Evolutionary conservation across 2,888 invertebrate genomes (phyloP).

Genomic region (Argyresthia albistria): DNA sequence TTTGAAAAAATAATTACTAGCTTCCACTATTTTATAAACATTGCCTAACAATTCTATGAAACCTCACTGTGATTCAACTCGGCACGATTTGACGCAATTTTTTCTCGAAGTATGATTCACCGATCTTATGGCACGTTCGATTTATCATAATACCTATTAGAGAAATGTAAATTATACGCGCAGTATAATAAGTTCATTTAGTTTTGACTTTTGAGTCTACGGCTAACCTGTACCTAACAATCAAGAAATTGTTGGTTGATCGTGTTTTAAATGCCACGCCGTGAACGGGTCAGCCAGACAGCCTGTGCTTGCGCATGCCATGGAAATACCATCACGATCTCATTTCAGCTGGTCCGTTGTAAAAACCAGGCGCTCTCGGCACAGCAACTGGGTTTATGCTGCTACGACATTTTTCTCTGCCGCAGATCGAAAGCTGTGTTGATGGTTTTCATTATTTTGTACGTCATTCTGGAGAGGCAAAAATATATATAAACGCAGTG

Average conservation of each 20-base stretch:
- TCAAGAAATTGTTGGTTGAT: conserved; percentile 7
- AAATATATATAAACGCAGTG: no score
- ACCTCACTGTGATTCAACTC: conserved; percentile 2
- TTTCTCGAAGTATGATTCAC: not conserved
- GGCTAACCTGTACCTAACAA: no score
- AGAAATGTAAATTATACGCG: not conserved
- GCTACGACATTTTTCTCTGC: no score
- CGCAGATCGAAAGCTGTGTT: no score
- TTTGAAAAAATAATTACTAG: no score
- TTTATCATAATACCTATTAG: no score
- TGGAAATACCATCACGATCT: conserved; percentile 50
- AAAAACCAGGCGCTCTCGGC: conserved; percentile 21
- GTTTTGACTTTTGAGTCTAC: no score
- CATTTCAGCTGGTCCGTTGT: conserved; percentile 29
- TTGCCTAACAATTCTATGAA: not conserved
- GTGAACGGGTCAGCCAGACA: conserved; percentile 42
- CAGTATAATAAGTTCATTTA: not conserved
- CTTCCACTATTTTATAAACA: not conserved
- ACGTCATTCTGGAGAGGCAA: no score
- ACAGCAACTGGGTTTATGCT: not conserved
- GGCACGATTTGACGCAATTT: not conserved
- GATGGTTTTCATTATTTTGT: no score
- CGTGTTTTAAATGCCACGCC: conserved; percentile 47
- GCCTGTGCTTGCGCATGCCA: not conserved
- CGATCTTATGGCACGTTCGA: not conserved